Percentiles rank a stretch among this genome's conserved stretches.
Conservation (phyloP, 2,797 vertebrate species). For the Neosilurus hyrtlii region DNA sequence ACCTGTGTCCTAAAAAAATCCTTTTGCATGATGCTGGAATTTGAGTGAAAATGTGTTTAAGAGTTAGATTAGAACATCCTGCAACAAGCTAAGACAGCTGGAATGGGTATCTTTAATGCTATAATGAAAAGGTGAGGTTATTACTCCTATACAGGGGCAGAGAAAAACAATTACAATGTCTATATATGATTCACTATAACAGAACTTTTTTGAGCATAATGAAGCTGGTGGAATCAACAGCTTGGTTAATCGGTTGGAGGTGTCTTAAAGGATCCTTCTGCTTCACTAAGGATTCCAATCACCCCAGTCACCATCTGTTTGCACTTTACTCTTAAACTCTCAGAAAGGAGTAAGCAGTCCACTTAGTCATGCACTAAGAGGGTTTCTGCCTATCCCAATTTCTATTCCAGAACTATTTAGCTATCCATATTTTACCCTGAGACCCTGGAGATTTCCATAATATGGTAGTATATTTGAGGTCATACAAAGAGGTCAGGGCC, state of each 20-base stretch:
- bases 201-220: neutral
- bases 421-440: neutral
- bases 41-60: neutral
- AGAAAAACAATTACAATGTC: neutral
- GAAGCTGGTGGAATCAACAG: neutral
- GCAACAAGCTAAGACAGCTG: neutral
- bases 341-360: neutral
- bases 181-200: neutral
- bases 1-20: too few relatives aligned
- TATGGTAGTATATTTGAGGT: neutral
- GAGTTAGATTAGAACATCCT: neutral
- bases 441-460: neutral
- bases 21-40: too few relatives aligned
- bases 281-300: neutral
- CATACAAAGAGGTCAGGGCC: neutral
- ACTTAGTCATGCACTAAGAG: conserved; percentile 13
- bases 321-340: neutral
- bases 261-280: neutral
- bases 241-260: neutral
- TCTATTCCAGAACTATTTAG: neutral
- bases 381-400: neutral
- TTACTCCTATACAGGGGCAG: neutral
- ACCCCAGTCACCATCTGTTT: neutral
- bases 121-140: too few relatives aligned
- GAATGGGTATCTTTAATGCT: neutral